Evolutionary conservation across 1,140 invertebrate species (phyloP), one percentile per base, ranked within the genome.

Genomic region (Drosophila arawakana): DNA sequence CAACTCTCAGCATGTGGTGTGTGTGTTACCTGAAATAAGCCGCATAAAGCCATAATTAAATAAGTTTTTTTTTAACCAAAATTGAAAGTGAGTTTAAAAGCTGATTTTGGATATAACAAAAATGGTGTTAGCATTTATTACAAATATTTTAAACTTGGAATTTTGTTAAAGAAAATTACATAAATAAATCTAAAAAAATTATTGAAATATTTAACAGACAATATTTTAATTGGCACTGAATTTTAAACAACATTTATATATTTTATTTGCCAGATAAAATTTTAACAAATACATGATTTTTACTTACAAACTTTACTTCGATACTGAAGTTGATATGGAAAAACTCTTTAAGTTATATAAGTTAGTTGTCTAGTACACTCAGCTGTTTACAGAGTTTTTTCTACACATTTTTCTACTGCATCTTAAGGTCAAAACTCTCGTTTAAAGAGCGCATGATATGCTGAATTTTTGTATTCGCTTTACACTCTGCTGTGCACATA

Each of bases 21-120:
- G 37, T 11, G 58, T 58, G 60, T 57, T 81, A 83, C 80, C 77
- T 68, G 60, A 84, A 80, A 83, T 77, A 83, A 70, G 39, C 44
- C 68, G 70, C 62, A 76, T 84, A 39, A 80, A 76, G 77, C 80
- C 77, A 80, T 83, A 80, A 80, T 84, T 80, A 77, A 84, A 80
- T 61, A 61, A 80, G 80, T 76, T 77, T 68, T 59, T 46, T 43
- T 47, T 55, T 25, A 50, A 9, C 44, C 4, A 43, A 69, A 44
- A 9, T 21, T 35, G 47, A 7, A 73, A 68, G 68, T 69, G 41
- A 61, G 41, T 73, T 68, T 67, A 54, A 13, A 11, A 52, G 0
- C 46, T 52, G 34, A 6, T 37, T 50, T 49, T 61, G 39, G 18
- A 75, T 49, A 62, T 61, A 61, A 34, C 50, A 61, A 34, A 57